Conservation (phyloP, 2,888 invertebrate genomes). For the Metellina segmentata region DNA sequence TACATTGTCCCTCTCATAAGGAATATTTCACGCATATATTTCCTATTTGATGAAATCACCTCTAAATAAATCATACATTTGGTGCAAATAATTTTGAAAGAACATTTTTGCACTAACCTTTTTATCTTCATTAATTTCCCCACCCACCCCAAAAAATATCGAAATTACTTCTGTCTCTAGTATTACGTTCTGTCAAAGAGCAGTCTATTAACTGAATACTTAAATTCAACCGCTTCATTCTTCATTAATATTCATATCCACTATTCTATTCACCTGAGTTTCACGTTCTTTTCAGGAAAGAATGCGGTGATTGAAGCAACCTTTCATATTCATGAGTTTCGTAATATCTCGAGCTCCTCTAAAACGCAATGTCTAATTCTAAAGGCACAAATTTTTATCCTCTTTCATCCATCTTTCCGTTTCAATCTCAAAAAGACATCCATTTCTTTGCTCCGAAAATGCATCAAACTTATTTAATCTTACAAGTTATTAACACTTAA, state of each 20-base stretch:
- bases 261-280: background rate
- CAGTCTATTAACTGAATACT: background rate
- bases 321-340: conserved; percentile 28
- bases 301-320: background rate
- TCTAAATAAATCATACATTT: no score
- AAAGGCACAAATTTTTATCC: background rate
- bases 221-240: background rate
- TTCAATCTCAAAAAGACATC: background rate
- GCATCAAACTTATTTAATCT: background rate
- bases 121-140: no score
- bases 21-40: no score
- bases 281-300: background rate
- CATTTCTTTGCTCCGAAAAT: background rate
- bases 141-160: background rate
- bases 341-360: background rate
- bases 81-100: no score
- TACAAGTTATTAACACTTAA: background rate
- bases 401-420: background rate
- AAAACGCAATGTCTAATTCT: background rate
- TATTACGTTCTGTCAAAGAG: background rate
- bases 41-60: no score
- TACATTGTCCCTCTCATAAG: no score
- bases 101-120: no score
- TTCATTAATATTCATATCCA: background rate
- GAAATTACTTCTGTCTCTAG: background rate